A percentile compares a stretch with the other conserved stretches of the same genome.
phyloP scores from a whole-genome alignment of 2,888 invertebrate genomes.

The Drosophila bunnanda region DNA sequence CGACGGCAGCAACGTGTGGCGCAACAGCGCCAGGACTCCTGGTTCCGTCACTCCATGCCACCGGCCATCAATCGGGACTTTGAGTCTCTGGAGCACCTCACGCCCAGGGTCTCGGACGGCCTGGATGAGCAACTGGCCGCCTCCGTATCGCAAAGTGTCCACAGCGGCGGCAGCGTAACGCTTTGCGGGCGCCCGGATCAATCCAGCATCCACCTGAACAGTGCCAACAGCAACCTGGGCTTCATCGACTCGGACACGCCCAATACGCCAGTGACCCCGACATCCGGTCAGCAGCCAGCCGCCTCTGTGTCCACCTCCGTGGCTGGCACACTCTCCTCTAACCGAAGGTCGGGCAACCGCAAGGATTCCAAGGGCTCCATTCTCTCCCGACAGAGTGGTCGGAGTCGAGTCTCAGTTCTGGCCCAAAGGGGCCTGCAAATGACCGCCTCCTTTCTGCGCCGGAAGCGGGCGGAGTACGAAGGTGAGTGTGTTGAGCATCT shows the following conservation, averaged over 20 bases:
- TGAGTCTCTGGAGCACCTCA: conserved; percentile 81
- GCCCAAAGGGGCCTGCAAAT: conserved; percentile 78
- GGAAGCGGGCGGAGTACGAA: conserved; percentile 83
- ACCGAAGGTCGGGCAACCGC: conserved; percentile 60
- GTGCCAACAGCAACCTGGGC: conserved; percentile 81
- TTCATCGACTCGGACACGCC: conserved; percentile 81
- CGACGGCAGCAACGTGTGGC: conserved; percentile 69
- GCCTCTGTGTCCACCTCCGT: conserved; percentile 55
- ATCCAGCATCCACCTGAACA: conserved; percentile 74
- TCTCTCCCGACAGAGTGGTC: conserved; percentile 65
- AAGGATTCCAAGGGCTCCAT: conserved; percentile 80
- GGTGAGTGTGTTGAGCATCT: conserved; percentile 68
- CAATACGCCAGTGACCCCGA: conserved; percentile 73
- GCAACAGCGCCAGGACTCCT: conserved; percentile 79
- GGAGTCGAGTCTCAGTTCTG: conserved; percentile 70
- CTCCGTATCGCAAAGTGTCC: conserved; percentile 64
- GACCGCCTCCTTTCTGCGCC: conserved; percentile 82
- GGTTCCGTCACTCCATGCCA: conserved; percentile 83
- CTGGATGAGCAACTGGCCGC: conserved; percentile 78
- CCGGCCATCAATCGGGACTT: conserved; percentile 82
- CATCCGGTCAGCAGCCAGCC: conserved; percentile 51
- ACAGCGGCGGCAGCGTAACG: conserved; percentile 44
- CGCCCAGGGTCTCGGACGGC: conserved; percentile 65
- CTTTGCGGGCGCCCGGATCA: conserved; percentile 50
- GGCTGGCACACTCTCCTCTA: conserved; percentile 68